phyloP scores from a whole-genome alignment of 2,888 invertebrate species.

The Ecliptopera silaceata region DNA sequence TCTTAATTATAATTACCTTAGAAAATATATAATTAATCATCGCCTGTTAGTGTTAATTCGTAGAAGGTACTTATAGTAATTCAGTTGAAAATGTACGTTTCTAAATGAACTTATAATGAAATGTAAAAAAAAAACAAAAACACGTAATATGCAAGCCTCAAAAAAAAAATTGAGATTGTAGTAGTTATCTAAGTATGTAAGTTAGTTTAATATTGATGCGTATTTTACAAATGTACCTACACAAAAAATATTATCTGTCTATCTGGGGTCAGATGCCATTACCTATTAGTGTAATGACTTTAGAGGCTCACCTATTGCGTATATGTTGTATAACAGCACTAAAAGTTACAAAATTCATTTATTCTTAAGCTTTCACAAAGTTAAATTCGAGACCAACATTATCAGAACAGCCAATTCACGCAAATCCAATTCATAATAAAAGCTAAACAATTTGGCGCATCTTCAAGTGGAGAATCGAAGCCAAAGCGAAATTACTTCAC shows the following conservation, averaged over 20 bases:
- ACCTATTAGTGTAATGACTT: slow-evolving; percentile 10
- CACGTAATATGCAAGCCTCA: too few relatives aligned
- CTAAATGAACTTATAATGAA: too few relatives aligned
- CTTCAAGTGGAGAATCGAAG: slow-evolving; percentile 19
- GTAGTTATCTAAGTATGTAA: too few relatives aligned
- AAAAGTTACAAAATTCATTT: background rate
- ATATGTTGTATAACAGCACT: background rate
- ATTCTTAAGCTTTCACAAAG: slow-evolving; percentile 21
- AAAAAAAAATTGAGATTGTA: too few relatives aligned
- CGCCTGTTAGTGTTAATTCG: too few relatives aligned
- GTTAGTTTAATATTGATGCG: background rate
- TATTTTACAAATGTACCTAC: background rate
- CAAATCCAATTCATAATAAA: slow-evolving; percentile 17
- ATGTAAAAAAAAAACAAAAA: too few relatives aligned
- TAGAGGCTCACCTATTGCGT: slow-evolving; percentile 7
- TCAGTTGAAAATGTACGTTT: background rate
- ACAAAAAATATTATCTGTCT: slow-evolving; percentile 15
- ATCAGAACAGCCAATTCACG: background rate
- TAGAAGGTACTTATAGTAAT: background rate
- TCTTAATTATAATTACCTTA: too few relatives aligned
- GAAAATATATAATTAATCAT: too few relatives aligned
- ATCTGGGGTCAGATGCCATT: slow-evolving; percentile 15
- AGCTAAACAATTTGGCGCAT: slow-evolving; percentile 23
- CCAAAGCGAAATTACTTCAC: slow-evolving; percentile 20
- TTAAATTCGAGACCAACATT: slow-evolving; percentile 10